Conservation (phyloP, 2,113 vertebrate species). For the Oostethus manadensis region DNA sequence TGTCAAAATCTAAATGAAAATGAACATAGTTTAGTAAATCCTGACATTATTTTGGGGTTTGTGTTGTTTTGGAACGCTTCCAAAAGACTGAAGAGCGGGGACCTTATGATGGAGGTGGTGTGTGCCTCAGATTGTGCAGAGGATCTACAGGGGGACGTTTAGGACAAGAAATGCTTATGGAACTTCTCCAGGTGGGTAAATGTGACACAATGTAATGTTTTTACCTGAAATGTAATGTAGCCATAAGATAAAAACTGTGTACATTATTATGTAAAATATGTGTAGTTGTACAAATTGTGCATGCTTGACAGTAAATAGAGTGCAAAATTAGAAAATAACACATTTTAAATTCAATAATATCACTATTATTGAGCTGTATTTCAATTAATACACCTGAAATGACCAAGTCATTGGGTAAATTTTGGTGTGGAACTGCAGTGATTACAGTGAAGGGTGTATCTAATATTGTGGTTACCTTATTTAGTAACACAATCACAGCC, state of each 20-base stretch:
- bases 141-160: slow-evolving; percentile 41
- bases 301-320: not conserved
- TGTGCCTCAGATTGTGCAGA: slow-evolving; percentile 25
- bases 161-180: slow-evolving; percentile 45
- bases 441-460: not conserved
- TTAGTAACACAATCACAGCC: not conserved
- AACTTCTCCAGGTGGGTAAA: slow-evolving; percentile 64
- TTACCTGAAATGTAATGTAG: too few species aligned
- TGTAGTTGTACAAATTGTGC: not conserved
- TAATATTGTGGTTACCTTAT: not conserved
- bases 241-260: too few species aligned
- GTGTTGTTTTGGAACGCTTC: slow-evolving; percentile 17
- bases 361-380: not conserved
- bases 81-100: slow-evolving; percentile 17
- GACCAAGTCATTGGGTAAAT: too few species aligned
- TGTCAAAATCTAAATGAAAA: slow-evolving; percentile 30
- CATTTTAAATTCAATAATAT: too few species aligned
- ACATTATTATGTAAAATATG: not conserved
- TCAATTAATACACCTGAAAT: not conserved
- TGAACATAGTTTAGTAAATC: slow-evolving; percentile 8
- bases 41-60: not conserved
- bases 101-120: slow-evolving; percentile 32
- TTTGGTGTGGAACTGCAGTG: not conserved
- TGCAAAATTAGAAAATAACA: too few species aligned
- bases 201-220: too few species aligned